Evolutionary conservation across 2,797 vertebrate species (phyloP), one percentile per base, ranked within the genome.

Genomic region (Molossus molossus): DNA sequence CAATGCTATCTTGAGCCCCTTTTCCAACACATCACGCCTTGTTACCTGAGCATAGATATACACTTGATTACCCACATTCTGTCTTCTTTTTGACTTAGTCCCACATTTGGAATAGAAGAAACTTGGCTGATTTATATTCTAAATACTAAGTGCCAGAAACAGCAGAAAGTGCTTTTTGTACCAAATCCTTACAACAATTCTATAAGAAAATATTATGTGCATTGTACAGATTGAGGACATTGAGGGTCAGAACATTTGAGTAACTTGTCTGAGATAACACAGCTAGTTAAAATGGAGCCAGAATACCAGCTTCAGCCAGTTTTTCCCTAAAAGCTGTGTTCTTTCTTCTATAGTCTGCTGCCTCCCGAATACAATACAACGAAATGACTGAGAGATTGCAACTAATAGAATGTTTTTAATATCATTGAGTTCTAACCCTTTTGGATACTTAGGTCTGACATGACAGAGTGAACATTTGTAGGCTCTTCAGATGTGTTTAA

Each of bases 1-100:
- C 86, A 95, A 55, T 93, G 89, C 72, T 94, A 91, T 95, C 80
- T 87, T 81, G 45, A 45, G 57, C 64, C 57, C 21, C 25, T 55
- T 97, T 94, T 70, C 57, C 57, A 92, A 84, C 95, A 76, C 58
- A 95, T 97, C 91, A 95, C 0, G 13, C 69, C 85, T 94, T 1
- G 12, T 97, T 95, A 92, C 91, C 86, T 96, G 65, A 95, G 86
- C 65, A 93, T 75, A 92, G 76, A 83, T 62, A 64, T 20, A 58
- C 12, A 55, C 29, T 83, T 80, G 33, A 84, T 90, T 62, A 33
- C 45, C 50, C 45, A 90, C 57, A 37, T 87, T 91, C 87, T 95
- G 18, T 86, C 58, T 91, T 93, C 27, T 76, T 91, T 94, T 73
- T 90, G 45, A 94, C 62, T 60, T 90, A 94, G 55, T 55, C 4